Conservation (phyloP, 2,113 vertebrate genomes). For the Rhinoptilus africanus region DNA sequence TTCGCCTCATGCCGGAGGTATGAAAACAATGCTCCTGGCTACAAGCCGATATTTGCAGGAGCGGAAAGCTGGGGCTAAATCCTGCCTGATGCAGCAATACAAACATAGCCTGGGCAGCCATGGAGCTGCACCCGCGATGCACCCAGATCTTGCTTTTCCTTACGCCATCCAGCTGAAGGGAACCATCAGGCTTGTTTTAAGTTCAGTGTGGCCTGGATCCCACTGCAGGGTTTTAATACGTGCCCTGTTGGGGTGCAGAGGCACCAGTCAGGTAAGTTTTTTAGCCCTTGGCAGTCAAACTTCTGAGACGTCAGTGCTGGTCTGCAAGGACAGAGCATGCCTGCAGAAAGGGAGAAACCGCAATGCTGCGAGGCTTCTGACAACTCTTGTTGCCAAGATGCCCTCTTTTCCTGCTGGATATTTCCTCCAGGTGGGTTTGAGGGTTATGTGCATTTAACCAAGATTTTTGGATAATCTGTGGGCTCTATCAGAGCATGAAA, state of each 20-base stretch:
- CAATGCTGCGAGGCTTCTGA: not conserved
- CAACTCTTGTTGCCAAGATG: not conserved
- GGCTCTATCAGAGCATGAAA: not conserved
- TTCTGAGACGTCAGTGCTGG: not conserved
- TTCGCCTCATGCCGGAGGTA: not conserved
- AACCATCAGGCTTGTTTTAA: not conserved
- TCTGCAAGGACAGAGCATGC: not conserved
- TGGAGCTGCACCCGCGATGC: not conserved
- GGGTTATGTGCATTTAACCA: not conserved
- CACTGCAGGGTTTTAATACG: not conserved
- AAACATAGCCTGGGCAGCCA: not conserved
- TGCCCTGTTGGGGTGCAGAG: not conserved
- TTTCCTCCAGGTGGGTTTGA: not conserved
- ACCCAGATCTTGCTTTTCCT: accelerated
- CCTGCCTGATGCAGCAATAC: not conserved
- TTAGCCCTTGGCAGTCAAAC: not conserved
- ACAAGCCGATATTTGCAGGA: not conserved
- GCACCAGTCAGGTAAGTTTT: not conserved
- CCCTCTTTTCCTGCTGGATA: not conserved
- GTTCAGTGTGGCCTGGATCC: not conserved
- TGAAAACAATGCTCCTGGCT: not conserved
- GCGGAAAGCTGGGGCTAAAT: not conserved
- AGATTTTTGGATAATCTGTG: not conserved
- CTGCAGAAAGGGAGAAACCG: not conserved
- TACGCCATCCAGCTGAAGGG: accelerated